Conservation (phyloP, 2,888 invertebrate species). For the Rhagium mordax region DNA sequence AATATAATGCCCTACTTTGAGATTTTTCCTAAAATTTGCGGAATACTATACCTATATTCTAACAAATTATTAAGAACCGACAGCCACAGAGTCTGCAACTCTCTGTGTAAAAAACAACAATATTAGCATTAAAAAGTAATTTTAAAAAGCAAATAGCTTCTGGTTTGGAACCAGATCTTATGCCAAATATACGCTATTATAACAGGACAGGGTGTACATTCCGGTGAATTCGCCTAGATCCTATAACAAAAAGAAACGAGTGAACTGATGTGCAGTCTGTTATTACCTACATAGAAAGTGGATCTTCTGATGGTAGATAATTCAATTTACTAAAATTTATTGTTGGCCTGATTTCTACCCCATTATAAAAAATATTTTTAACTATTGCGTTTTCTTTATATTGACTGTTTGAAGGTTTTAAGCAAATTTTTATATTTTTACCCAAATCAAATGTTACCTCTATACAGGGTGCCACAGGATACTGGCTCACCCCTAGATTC, state of each 20-base stretch:
- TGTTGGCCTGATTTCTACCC: not conserved
- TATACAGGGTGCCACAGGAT: no score
- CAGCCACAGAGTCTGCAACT: not conserved
- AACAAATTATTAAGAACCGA: no score
- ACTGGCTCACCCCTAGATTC: no score
- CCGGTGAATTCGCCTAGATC: not conserved
- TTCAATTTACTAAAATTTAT: not conserved
- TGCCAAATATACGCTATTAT: not conserved
- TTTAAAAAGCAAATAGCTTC: not conserved
- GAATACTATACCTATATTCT: no score
- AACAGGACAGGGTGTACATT: not conserved
- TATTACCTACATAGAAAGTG: not conserved
- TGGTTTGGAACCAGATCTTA: not conserved
- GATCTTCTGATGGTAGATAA: not conserved
- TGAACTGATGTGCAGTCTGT: not conserved
- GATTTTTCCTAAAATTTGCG: no score
- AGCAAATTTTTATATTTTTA: no score
- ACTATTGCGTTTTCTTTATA: no score
- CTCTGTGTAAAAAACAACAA: not conserved
- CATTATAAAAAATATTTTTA: no score
- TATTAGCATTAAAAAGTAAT: not conserved
- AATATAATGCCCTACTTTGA: no score
- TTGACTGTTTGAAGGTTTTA: no score
- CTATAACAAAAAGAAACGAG: not conserved
- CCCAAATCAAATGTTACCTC: no score